Evolutionary conservation across 1,140 invertebrate species (phyloP), one percentile per base, ranked within the genome.

Genomic region (Dinoponera quadriceps): DNA sequence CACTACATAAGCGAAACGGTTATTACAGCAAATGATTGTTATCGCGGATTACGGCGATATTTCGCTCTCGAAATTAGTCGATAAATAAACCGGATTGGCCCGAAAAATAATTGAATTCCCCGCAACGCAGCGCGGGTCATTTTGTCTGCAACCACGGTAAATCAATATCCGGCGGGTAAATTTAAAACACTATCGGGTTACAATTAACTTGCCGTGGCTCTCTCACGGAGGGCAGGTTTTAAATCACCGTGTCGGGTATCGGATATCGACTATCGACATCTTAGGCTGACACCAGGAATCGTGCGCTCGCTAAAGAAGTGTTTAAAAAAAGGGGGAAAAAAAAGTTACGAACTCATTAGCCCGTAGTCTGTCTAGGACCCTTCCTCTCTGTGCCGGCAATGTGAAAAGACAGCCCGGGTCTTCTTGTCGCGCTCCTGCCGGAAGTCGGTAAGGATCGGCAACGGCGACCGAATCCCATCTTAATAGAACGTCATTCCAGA

Each of bases 401-500:
- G 51, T 9, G 55, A 77, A 51, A 44, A 51, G 69, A 44, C 38
- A 44, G 33, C 38, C 38, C 38, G 38, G 3, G 9, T 11, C 38
- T 55, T 48, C 85, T 83, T 62, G 72, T 3, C 33, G 33, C 54
- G 9, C 11, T 57, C 54, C 63, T 44, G 63, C 48, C 27, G 55
- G 62, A 74, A 81, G 63, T 84, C 72, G 48, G 48, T 62, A 29
- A 59, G 65, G 63, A 73, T 83, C 74, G 77, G 48, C 20, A 20
- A 16, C 68, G 20, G 69, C 57, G 13, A 22, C 25, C 60, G 66
- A 88, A 89, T 86, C 87, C 84, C 68, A 49, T 90, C 84, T 89
- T 90, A 91, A 91, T 88, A 86, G 85, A 68, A 90, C 80, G 83
- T 89, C 85, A 87, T 84, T 89, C 75, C 48, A 87, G 83, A 85